phyloP scores from a whole-genome alignment of 1,140 invertebrate genomes.

The Oscheius sp. region DNA sequence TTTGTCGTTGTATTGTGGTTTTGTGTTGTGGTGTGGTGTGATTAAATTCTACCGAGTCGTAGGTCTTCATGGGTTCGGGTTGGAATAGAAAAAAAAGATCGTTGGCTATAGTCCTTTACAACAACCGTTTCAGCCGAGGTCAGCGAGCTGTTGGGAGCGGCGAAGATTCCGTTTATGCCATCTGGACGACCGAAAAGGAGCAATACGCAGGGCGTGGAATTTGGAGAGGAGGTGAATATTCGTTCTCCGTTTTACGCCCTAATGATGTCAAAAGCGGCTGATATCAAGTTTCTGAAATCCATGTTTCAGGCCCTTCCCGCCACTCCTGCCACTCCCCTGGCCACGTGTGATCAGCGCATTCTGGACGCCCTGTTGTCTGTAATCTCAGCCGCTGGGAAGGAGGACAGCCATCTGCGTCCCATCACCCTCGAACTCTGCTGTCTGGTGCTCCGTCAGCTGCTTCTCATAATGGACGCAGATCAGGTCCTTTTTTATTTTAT shows the following conservation, averaged over 20 bases:
- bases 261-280: too few relatives aligned
- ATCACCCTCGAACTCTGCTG: slow-evolving; percentile 85
- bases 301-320: neutral
- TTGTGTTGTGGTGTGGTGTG: slow-evolving; percentile 19
- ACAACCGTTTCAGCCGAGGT: slow-evolving; percentile 24
- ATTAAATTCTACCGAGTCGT: neutral
- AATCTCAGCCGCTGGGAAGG: slow-evolving; percentile 17
- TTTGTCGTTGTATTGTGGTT: slow-evolving; percentile 25
- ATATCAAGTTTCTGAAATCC: neutral
- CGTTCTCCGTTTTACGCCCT: too few relatives aligned
- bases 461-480: slow-evolving; percentile 64
- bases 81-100: neutral
- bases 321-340: neutral
- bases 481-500: slow-evolving; percentile 59
- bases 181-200: neutral
- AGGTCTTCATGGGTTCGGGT: neutral
- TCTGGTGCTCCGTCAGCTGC: slow-evolving; percentile 71
- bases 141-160: slow-evolving; percentile 18
- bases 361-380: slow-evolving; percentile 47
- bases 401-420: slow-evolving; percentile 75
- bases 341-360: slow-evolving; percentile 8
- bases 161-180: slow-evolving; percentile 12
- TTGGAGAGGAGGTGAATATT: neutral
- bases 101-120: too few relatives aligned
- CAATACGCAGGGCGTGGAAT: neutral